Percentiles rank a stretch among this genome's conserved stretches.
These are phyloP conservation scores for Panopea generosa DNA, from an alignment of 2,888 invertebrate genomes.

Conservation along the genomic window DNA sequence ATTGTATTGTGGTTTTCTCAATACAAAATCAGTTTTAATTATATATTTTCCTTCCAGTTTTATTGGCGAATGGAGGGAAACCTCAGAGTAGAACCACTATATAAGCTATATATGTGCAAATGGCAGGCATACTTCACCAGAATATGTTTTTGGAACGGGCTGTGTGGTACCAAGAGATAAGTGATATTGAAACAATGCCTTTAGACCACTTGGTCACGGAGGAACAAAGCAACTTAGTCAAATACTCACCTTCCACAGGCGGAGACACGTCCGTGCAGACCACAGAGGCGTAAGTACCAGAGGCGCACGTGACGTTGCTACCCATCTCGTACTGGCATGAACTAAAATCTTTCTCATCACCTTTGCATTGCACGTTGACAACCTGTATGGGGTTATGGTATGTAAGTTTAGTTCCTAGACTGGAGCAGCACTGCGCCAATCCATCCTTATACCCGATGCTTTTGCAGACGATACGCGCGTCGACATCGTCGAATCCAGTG, in stretches of 20 bases:
- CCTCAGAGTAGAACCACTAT: too few relatives aligned
- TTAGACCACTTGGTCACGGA: too few relatives aligned
- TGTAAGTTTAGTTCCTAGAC: slow-evolving; percentile 60
- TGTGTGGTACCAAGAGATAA: too few relatives aligned
- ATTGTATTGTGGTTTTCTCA: too few relatives aligned
- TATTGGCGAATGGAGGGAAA: too few relatives aligned
- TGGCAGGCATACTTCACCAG: too few relatives aligned
- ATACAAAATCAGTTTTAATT: too few relatives aligned
- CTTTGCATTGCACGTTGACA: slow-evolving; percentile 66
- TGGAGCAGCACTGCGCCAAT: slow-evolving; percentile 71
- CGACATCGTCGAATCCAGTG: slow-evolving; percentile 89
- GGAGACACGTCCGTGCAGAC: slow-evolving; percentile 58
- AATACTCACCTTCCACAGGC: slow-evolving; percentile 50
- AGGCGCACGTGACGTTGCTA: slow-evolving; percentile 52
- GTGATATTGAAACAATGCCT: too few relatives aligned
- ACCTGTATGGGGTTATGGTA: slow-evolving; percentile 50
- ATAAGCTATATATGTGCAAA: too few relatives aligned
- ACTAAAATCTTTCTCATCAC: slow-evolving; percentile 62
- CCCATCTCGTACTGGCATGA: slow-evolving; percentile 57
- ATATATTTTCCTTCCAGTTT: too few relatives aligned
- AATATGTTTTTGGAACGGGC: too few relatives aligned
- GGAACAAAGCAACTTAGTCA: too few relatives aligned
- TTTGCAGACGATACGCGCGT: slow-evolving; percentile 89
- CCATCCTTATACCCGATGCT: slow-evolving; percentile 88
- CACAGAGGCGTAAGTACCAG: slow-evolving; percentile 67